phyloP scores from a whole-genome alignment of 2,113 vertebrate genomes.

The Chloebia gouldiae region DNA sequence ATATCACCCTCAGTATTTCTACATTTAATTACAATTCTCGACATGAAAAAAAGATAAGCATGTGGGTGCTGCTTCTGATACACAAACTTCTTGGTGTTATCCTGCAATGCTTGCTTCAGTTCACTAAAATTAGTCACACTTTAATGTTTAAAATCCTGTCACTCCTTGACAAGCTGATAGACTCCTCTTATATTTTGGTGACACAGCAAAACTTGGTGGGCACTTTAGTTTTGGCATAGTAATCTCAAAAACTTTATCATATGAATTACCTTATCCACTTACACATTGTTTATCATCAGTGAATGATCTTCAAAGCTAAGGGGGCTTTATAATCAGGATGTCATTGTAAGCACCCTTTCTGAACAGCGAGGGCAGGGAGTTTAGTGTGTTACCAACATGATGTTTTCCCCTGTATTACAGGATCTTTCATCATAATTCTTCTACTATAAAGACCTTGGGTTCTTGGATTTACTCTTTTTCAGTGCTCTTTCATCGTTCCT shows the following conservation, averaged over 20 bases:
- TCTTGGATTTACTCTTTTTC: neutral
- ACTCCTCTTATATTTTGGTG: neutral
- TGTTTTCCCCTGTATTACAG: neutral
- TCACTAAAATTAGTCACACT: neutral
- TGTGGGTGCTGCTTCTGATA: neutral
- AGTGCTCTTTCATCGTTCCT: neutral
- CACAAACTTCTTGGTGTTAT: neutral
- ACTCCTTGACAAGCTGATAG: neutral
- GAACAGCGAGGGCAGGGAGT: neutral
- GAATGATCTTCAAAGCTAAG: neutral
- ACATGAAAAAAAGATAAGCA: neutral
- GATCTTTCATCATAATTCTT: neutral
- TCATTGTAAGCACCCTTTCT: neutral
- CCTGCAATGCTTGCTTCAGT: neutral
- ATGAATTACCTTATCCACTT: neutral
- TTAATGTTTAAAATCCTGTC: neutral
- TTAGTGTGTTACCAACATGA: neutral
- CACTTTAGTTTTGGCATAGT: neutral
- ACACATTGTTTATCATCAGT: neutral
- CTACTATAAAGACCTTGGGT: neutral
- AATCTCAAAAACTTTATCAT: neutral
- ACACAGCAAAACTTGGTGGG: neutral
- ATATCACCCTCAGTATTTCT: neutral
- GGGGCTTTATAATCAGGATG: neutral
- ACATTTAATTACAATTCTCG: neutral